phyloP scores from a whole-genome alignment of 2,113 vertebrate species.

The Romanogobio albipinnatus region DNA sequence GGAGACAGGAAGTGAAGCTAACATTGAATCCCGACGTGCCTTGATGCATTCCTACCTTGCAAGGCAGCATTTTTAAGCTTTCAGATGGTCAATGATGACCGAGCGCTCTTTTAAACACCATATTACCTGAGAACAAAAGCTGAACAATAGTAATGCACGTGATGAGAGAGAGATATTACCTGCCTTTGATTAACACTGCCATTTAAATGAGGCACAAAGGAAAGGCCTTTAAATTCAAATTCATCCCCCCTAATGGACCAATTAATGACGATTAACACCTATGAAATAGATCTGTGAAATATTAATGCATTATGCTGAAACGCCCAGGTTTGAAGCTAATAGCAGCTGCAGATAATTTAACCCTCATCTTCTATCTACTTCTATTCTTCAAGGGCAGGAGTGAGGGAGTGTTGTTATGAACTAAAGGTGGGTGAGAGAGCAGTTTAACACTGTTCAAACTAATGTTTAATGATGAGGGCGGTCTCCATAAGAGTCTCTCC shows the following conservation, averaged over 20 bases:
- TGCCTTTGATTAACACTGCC: constrained; percentile 11
- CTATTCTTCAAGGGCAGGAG: constrained; percentile 33
- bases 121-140: constrained; percentile 19
- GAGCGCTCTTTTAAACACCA: neutral
- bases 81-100: neutral
- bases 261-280: constrained; percentile 50
- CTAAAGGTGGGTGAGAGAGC: neutral
- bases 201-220: constrained; percentile 9
- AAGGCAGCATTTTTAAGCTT: too few species aligned
- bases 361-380: too few species aligned
- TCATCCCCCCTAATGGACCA: constrained; percentile 42
- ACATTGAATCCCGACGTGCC: too few species aligned
- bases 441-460: neutral
- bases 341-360: neutral
- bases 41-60: too few species aligned
- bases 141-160: neutral
- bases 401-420: neutral
- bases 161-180: neutral
- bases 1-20: too few species aligned
- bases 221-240: neutral
- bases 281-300: constrained; percentile 26
- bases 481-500: neutral
- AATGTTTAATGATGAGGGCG: constrained; percentile 20
- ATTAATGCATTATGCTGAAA: constrained; percentile 21
- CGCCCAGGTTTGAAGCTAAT: constrained; percentile 14